Evolutionary conservation across 2,888 invertebrate genomes (phyloP).

Genomic region (Drosophila cracens): DNA sequence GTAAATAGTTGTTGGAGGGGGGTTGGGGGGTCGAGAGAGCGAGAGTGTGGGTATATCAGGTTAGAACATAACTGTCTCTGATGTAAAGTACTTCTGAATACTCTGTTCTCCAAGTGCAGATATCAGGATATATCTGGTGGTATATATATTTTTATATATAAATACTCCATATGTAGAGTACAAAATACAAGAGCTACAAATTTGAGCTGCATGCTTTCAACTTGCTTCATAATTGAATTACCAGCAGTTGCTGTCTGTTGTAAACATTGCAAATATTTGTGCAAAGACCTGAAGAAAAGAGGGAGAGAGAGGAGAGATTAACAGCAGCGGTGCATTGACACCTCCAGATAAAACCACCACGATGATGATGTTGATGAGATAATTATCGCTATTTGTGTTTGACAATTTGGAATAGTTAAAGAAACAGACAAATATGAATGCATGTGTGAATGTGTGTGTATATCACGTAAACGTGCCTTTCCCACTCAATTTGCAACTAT

Average conservation of each 20-base stretch:
- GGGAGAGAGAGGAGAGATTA: not conserved
- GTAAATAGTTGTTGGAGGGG: not conserved
- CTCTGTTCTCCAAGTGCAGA: not conserved
- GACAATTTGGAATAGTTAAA: not conserved
- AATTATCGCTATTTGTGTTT: not conserved
- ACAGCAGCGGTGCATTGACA: constrained; percentile 1
- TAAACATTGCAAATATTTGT: constrained; percentile 42
- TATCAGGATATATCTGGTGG: not conserved
- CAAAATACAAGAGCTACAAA: not conserved
- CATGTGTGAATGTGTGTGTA: not conserved
- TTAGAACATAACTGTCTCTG: not conserved
- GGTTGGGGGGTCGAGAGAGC: not conserved
- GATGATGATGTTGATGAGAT: not conserved
- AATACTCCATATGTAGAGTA: not conserved
- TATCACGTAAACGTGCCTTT: not conserved
- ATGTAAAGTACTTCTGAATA: not conserved
- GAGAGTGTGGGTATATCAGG: not conserved
- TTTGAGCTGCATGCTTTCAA: constrained; percentile 15
- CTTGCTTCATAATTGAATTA: constrained; percentile 17
- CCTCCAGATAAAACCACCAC: constrained; percentile 2
- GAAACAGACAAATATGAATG: not conserved
- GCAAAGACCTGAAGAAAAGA: not conserved
- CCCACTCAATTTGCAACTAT: not conserved
- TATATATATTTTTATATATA: not conserved
- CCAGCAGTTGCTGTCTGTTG: constrained; percentile 26